A percentile compares a stretch with the other conserved stretches of the same genome.
These are phyloP conservation scores for Trinectes maculatus DNA, from an alignment of 2,113 vertebrate genomes.

Conservation along the genomic window DNA sequence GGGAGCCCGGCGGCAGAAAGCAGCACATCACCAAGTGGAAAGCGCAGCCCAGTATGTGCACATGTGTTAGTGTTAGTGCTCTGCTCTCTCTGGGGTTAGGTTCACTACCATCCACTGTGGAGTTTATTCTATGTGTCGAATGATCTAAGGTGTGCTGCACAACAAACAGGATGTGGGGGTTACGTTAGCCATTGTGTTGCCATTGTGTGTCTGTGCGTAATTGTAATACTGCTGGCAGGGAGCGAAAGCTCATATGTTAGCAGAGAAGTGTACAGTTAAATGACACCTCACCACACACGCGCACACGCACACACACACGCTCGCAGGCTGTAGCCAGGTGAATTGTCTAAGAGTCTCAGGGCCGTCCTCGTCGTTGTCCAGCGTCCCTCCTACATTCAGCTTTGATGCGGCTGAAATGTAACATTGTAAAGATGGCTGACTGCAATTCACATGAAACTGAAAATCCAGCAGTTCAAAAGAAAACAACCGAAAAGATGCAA, in stretches of 20 bases:
- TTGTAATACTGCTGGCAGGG: slow-evolving; percentile 60
- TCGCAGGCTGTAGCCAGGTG: slow-evolving; percentile 73
- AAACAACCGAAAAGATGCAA: slow-evolving; percentile 66
- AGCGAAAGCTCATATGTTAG: slow-evolving; percentile 79
- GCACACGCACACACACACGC: slow-evolving; percentile 52
- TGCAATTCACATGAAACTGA: slow-evolving; percentile 64
- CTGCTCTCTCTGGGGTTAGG: slow-evolving; percentile 24
- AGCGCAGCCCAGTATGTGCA: slow-evolving; percentile 61
- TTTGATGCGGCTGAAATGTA: slow-evolving; percentile 67
- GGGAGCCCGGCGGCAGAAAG: slow-evolving; percentile 76
- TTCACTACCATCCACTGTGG: slow-evolving; percentile 71
- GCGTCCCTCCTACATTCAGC: slow-evolving; percentile 54
- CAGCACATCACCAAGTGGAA: slow-evolving; percentile 75
- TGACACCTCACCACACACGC: slow-evolving; percentile 64
- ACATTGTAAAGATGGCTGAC: slow-evolving; percentile 51
- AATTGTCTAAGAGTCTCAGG: slow-evolving; percentile 77
- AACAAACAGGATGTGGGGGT: slow-evolving; percentile 43
- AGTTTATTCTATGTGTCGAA: slow-evolving; percentile 55
- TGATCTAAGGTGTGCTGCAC: slow-evolving; percentile 48
- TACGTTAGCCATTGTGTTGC: slow-evolving; percentile 42
- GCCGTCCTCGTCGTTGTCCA: slow-evolving; percentile 65
- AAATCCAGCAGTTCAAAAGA: slow-evolving; percentile 56
- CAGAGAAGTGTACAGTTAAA: slow-evolving; percentile 82
- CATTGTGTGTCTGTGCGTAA: slow-evolving; percentile 31
- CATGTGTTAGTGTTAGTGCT: slow-evolving; percentile 32